Evolutionary conservation across 2,113 vertebrate genomes (phyloP), one percentile per base, ranked within the genome.

Genomic region (Otis tarda): DNA sequence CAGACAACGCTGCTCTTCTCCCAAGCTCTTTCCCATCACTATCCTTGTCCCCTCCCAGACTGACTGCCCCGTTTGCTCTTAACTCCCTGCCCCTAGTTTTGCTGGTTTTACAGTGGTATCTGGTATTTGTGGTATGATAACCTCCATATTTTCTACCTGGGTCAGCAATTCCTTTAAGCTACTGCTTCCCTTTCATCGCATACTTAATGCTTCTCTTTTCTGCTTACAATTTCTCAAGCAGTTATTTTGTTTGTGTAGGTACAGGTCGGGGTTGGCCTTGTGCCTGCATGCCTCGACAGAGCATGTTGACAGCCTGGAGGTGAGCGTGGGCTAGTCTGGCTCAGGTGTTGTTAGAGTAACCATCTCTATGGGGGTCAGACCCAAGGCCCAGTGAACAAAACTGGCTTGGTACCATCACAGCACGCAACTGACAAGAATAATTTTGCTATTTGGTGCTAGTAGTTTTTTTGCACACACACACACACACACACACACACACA

Each of bases 1-100:
- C 57, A 71, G n/a, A 19, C 16, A 49, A 9, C 0, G 1, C 15
- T 0, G 0, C 31, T 37, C 14, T 68, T 16, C 59, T 73, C 14
- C 15, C 22, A 33, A 8, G 27, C 7, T 71, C 19, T 52, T 83
- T 71, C n/a, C 24, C 20, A 47, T 33, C 63, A 25, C 41, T 7
- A 31, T 57, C 20, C 12, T 64, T 18, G 68, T 43, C 23, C 7
- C 14, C 31, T 73, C 19, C 27, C 14, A 45, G 3, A 56, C 50
- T 57, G 74, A 60, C 10, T 71, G 41, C 7, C 8, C 22, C 1
- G 2, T 73, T 73, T 47, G 27, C 23, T 67, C 23, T 41, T 37
- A 57, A 73, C 3, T 14, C 24, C 7, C 37, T 13, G 23, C 14
- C 41, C 21, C 20, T 15, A 45, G 49, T 57, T 91, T 76, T 76